Evolutionary conservation across 2,797 vertebrate species (phyloP).

Genomic region (Numenius phaeopus): DNA sequence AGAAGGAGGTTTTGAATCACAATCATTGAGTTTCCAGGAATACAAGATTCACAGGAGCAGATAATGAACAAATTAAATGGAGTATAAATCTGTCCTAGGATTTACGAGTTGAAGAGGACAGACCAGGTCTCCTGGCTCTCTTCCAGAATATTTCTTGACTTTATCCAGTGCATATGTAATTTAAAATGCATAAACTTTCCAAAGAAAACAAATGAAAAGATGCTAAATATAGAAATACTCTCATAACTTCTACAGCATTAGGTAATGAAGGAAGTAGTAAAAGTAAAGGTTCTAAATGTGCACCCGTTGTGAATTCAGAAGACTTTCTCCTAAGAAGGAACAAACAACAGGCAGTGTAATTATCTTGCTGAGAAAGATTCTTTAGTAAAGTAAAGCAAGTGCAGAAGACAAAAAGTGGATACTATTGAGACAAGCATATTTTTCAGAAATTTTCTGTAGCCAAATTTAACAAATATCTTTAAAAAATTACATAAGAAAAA

Average conservation of each 20-base stretch:
- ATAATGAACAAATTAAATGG: not conserved
- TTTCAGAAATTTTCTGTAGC: not conserved
- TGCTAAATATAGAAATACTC: not conserved
- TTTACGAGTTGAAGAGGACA: not conserved
- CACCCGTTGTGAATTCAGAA: not conserved
- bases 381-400: not conserved
- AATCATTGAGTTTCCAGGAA: not conserved
- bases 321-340: not conserved
- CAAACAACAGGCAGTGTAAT: not conserved
- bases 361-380: not conserved
- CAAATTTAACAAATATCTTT: not conserved
- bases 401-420: not conserved
- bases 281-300: not conserved
- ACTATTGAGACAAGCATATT: not conserved
- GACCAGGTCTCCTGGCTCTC: not conserved
- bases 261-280: constrained; percentile 22
- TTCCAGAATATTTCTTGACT: not conserved
- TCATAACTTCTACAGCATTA: not conserved
- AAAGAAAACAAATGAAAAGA: not conserved
- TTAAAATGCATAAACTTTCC: not conserved
- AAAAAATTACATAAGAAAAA: not conserved
- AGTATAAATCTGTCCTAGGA: not conserved
- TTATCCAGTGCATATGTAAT: not conserved
- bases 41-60: not conserved
- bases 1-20: not conserved